Conservation (phyloP, 2,888 invertebrate species). For the Calliphora vomitoria region DNA sequence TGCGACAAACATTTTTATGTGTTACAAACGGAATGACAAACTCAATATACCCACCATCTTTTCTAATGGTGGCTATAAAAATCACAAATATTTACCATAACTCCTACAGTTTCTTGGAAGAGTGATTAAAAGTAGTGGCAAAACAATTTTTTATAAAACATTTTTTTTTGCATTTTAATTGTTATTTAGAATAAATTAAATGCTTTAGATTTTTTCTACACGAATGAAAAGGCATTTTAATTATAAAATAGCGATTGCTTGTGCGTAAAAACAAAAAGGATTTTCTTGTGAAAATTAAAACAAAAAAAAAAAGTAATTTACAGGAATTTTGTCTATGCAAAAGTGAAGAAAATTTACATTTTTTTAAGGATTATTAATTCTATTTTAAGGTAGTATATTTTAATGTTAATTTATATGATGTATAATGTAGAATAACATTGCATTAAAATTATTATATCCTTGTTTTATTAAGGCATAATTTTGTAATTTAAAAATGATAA, state of each 20-base stretch:
- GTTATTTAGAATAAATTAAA: conserved; percentile 68
- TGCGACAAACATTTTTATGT: no score
- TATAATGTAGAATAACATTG: not conserved
- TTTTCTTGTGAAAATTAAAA: not conserved
- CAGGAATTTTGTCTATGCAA: conserved; percentile 31
- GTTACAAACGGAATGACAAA: no score
- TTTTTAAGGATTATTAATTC: not conserved
- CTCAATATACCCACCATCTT: no score
- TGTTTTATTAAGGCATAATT: not conserved
- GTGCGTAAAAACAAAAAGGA: not conserved
- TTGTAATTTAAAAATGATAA: no score
- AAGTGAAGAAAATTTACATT: not conserved
- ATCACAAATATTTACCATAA: not conserved
- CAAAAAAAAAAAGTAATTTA: conserved; percentile 26
- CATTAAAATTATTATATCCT: not conserved
- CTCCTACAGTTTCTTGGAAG: not conserved
- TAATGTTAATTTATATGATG: not conserved
- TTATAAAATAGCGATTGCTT: conserved; percentile 53
- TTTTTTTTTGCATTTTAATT: conserved; percentile 59
- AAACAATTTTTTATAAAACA: not conserved
- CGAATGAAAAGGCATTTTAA: conserved; percentile 58
- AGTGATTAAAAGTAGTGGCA: conserved; percentile 6
- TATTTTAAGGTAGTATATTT: not conserved
- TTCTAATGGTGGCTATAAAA: no score
- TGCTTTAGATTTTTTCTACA: conserved; percentile 22